phyloP scores from a whole-genome alignment of 2,113 vertebrate species.

The Scomber colias region DNA sequence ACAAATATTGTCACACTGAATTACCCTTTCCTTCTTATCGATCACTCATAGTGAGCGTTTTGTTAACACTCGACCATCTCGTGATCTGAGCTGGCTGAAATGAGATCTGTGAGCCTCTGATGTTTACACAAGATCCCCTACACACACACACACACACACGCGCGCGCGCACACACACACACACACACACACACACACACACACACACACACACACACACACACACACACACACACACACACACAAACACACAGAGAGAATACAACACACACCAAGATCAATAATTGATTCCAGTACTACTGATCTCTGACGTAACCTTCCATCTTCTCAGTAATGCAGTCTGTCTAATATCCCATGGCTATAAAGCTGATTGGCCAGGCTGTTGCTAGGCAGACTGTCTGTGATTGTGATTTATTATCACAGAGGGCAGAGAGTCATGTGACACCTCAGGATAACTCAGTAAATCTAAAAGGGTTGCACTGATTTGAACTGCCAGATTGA shows the following conservation, averaged over 20 bases:
- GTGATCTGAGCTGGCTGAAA: constrained; percentile 5
- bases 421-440: neutral
- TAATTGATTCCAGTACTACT: constrained; percentile 9
- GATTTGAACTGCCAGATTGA: too few species aligned
- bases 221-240: neutral
- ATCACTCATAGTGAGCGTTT: neutral
- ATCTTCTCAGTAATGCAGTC: constrained; percentile 6
- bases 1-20: neutral
- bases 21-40: neutral
- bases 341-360: neutral
- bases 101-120: neutral
- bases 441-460: neutral
- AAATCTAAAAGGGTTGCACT: too few species aligned
- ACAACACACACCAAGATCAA: constrained; percentile 22
- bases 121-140: constrained; percentile 7
- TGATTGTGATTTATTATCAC: constrained; percentile 2
- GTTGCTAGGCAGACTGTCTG: constrained; percentile 56
- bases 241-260: neutral
- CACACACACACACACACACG: neutral
- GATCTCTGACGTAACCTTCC: constrained; percentile 27
- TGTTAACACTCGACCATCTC: neutral
- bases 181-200: too few species aligned
- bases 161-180: neutral
- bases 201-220: too few species aligned
- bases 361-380: constrained; percentile 16